Base-by-base conservation (phyloP, 2,888 invertebrate species). In the Crossocerus cetratus region DNA sequence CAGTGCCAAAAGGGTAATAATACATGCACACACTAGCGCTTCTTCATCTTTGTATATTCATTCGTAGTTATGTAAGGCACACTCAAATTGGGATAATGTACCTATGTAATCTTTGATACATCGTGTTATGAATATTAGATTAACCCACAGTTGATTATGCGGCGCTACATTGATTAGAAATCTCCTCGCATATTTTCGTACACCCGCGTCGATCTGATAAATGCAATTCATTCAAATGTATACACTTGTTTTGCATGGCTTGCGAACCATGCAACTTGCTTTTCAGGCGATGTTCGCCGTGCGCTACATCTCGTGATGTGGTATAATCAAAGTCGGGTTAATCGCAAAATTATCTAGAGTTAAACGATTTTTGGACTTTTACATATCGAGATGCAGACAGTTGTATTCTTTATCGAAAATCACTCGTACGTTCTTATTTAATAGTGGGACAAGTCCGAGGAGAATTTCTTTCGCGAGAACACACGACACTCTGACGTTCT, bases 351-450 rank as follows among this genome's bases (percentile, higher is more conserved):
- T 80, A 80, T 70, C 65, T 82, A 81, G 72, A 79, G 77, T 74
- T 82, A 78, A 76, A 81, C 58, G 72, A 76, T 69, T 81, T 76
- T 80, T 81, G 77, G 76, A 81, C 82, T 83, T 83, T 81, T 84
- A 87, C 87, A 87, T 86, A 87, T 86, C 87, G 85, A 82, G 83
- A 81, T 81, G 76, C 77, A 81, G 74, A 81, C 75, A 81, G 78
- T 65, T 81, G 77, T 71, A 74, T 72, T 78, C 75, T 75, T 78
- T 76, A 63, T 42, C 23, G 53, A 72, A 71, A 81, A 71, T 77
- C 63, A 69, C 70, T 69, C 69, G 56, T 67, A 74, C 64, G 49
- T 68, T 63, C 56, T 65, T 70, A 49, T 32, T 74, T 63, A 63
- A 21, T 55, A 44, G 45, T 43, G 65, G 45, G 22, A 22, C 49